phyloP scores from a whole-genome alignment of 1,140 invertebrate genomes.

The Lineus longissimus region DNA sequence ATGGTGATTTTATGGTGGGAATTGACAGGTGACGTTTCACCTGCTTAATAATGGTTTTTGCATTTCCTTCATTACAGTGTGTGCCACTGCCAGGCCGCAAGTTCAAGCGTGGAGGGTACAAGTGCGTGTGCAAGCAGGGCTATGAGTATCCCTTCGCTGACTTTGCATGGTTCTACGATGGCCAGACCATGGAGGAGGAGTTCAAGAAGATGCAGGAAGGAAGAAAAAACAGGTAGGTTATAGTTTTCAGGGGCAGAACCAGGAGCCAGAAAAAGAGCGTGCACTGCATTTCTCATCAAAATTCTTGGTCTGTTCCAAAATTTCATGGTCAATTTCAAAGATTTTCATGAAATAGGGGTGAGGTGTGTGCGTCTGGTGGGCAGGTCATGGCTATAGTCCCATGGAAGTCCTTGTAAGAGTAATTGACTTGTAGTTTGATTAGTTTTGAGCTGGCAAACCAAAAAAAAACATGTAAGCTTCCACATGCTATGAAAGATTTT shows the following conservation, averaged over 20 bases:
- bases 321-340: no score
- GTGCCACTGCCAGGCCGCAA: slow-evolving; percentile 82
- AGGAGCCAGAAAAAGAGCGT: no score
- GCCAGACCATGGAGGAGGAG: slow-evolving; percentile 91
- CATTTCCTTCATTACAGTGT: slow-evolving; percentile 70
- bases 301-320: no score
- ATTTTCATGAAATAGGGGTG: not conserved
- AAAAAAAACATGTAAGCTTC: no score
- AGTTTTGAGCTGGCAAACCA: no score
- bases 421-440: no score
- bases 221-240: slow-evolving; percentile 38
- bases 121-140: slow-evolving; percentile 95
- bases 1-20: not conserved
- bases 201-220: slow-evolving; percentile 60
- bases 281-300: no score
- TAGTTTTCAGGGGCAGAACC: no score
- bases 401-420: no score
- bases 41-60: not conserved
- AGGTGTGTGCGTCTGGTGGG: not conserved
- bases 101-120: slow-evolving; percentile 76
- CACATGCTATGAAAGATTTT: no score
- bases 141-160: slow-evolving; percentile 97
- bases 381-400: not conserved
- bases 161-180: slow-evolving; percentile 79
- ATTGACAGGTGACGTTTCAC: not conserved